Evolutionary conservation across 64 coral and sea anemone species (phyloP).

Genomic region (Pocillopora verrucosa): DNA sequence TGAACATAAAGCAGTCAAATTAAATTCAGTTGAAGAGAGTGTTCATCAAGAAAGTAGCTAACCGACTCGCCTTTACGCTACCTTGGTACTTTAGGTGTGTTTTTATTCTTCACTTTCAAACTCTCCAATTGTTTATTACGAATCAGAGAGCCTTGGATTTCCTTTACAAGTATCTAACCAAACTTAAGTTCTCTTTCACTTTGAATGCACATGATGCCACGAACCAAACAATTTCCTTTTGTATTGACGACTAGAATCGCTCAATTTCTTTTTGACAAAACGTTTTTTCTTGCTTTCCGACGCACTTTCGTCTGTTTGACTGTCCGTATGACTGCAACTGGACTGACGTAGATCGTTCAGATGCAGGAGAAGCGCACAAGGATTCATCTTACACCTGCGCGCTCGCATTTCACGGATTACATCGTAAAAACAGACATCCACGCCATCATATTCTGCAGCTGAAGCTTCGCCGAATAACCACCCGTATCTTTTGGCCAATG

Average conservation of each 20-base stretch:
- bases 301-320: slow-evolving; percentile 23
- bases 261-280: slow-evolving; percentile 19
- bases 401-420: slow-evolving; percentile 61
- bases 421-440: slow-evolving; percentile 59
- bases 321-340: slow-evolving; percentile 30
- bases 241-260: slow-evolving; percentile 26
- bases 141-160: background rate
- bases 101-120: background rate
- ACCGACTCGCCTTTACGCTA: background rate
- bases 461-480: slow-evolving; percentile 75
- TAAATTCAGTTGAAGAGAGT: too few relatives aligned
- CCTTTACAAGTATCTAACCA: background rate
- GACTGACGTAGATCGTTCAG: background rate
- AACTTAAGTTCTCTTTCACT: background rate
- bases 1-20: too few relatives aligned
- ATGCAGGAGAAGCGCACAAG: background rate
- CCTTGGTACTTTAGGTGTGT: background rate
- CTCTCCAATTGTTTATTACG: background rate
- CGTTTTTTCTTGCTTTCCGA: slow-evolving; percentile 30
- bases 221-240: slow-evolving; percentile 30
- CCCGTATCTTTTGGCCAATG: slow-evolving; percentile 56
- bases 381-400: background rate
- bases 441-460: slow-evolving; percentile 48
- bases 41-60: background rate
- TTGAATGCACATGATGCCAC: background rate